Percentiles rank a stretch among this genome's conserved stretches.
phyloP scores from a whole-genome alignment of 1,140 invertebrate species.

The Chironomus striatipennis region DNA sequence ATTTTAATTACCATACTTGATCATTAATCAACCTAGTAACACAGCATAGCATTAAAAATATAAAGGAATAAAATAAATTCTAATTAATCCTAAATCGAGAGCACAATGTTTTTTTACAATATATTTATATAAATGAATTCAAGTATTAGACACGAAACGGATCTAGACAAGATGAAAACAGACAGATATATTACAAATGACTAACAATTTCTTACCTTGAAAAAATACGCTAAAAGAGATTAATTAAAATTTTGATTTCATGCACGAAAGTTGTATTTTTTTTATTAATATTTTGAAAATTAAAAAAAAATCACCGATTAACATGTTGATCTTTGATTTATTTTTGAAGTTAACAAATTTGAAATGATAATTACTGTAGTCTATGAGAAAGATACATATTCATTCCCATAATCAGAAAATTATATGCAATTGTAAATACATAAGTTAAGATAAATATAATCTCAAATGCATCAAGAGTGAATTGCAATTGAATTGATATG shows the following conservation, averaged over 20 bases:
- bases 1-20: no score
- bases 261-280: no score
- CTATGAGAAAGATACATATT: conserved; percentile 11
- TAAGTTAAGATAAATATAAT: not conserved
- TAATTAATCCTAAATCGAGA: no score
- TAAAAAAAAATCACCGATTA: not conserved
- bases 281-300: not conserved
- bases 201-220: no score
- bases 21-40: no score
- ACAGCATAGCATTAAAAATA: no score
- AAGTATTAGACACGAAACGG: no score
- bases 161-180: no score
- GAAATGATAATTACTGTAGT: not conserved
- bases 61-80: no score
- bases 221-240: not conserved
- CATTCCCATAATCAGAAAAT: conserved; percentile 21
- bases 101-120: no score
- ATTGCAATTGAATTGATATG: conserved; percentile 17
- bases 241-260: conserved; percentile 6
- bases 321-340: not conserved
- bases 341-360: not conserved
- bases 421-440: conserved; percentile 1
- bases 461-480: not conserved
- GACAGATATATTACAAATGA: no score
- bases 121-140: no score